Evolutionary conservation across 1,140 invertebrate genomes (phyloP), one percentile per base, ranked within the genome.

Genomic region (Apis cerana): DNA sequence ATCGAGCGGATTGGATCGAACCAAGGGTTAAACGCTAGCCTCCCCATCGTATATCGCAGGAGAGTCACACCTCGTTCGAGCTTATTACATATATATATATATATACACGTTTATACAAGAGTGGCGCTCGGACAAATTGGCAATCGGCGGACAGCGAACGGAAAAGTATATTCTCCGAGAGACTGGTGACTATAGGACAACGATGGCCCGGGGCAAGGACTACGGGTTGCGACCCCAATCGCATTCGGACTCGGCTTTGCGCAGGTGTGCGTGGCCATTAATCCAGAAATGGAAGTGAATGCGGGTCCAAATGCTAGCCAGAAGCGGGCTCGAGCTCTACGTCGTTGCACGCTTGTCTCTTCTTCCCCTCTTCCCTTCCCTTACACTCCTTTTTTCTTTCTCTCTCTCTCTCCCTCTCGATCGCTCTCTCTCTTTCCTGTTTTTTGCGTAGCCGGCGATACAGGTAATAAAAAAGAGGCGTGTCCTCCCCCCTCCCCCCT

Each of bases 261-360:
- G 79, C 83, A 85, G 86, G 86, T 88, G 86, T 85, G 80, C 84
- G 87, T 83, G 80, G 81, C 85, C 86, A 88, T 88, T 88, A 88
- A 88, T 88, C 87, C 87, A 88, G 80, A 88, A 88, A 88, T 88
- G 87, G 87, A 88, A 85, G 86, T 85, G 86, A 88, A 88, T 84
- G 86, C 85, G 75, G 74, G 72, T 62, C 74, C 85, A 78, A 72
- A 86, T 58, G 75, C 79, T 82, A 58, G 56, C 62, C 75, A 65
- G 54, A 56, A 84, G 76, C 83, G 64, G 21, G n/a, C n/a, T n/a
- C 61, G 62, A 67, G 72, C 58, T 48, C 62, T 59, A 65, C 62
- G 58, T 54, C 67, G 68, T 67, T 52, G 52, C 75, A 21, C 68
- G 64, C 58, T 68, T 68, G 61, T 59, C 75, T 83, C 75, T 85